Evolutionary conservation across 1,140 invertebrate genomes (phyloP).

Genomic region (Neodiprion lecontei): DNA sequence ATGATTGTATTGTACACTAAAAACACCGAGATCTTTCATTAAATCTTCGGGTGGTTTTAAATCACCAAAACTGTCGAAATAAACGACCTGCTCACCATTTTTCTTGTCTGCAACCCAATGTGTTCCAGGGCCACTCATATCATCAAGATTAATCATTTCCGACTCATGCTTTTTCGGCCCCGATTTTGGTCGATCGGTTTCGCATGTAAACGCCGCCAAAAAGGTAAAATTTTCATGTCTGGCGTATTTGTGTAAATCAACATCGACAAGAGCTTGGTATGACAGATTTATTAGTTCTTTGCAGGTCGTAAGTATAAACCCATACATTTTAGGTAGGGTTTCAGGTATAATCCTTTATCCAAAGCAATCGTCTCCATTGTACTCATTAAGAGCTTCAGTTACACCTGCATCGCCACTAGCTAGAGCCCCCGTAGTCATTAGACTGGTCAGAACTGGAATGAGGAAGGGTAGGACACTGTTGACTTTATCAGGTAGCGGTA

Average conservation of each 20-base stretch:
- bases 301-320: constrained; percentile 30
- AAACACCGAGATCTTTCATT: no score
- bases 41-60: no score
- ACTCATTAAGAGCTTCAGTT: constrained; percentile 33
- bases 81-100: no score
- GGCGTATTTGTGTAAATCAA: constrained; percentile 35
- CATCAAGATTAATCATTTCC: no score
- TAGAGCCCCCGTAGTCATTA: constrained; percentile 28
- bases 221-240: constrained; percentile 38
- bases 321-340: constrained; percentile 45
- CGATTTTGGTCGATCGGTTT: no score
- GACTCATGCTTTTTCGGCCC: no score
- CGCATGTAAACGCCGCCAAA: background rate
- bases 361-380: constrained; percentile 28
- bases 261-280: constrained; percentile 33
- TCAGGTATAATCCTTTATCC: constrained; percentile 37
- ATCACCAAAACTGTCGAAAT: no score
- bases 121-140: no score
- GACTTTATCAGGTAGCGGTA: constrained; percentile 21
- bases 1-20: no score
- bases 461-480: constrained; percentile 8
- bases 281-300: constrained; percentile 34
- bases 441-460: background rate
- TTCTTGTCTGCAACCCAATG: no score
- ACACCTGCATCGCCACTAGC: constrained; percentile 33